Evolutionary conservation across 2,113 vertebrate species (phyloP), one percentile per base, ranked within the genome.

Genomic region (Coreoperca whiteheadi): DNA sequence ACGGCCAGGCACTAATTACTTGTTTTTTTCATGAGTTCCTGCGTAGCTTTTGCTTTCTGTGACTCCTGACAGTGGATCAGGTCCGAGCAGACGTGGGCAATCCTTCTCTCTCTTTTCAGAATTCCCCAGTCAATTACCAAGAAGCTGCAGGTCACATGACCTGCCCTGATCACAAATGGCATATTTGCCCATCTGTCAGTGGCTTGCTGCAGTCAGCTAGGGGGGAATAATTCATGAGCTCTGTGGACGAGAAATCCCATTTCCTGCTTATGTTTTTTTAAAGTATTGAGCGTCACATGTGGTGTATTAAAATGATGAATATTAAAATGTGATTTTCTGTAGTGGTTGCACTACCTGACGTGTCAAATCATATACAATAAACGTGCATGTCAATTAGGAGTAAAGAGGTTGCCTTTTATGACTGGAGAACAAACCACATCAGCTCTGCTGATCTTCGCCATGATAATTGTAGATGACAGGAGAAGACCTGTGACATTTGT

Each of bases 111-210:
- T 11, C 7, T 79, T 74, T 43, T 51, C 32, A 53, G 34, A 82
- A 79, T 72, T 41, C 71, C 56, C 61, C 54, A 73, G 79, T 88
- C 50, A 79, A 57, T 81, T 75, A 74, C 59, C 23, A 79, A 83
- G 79, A 85, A 79, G 74, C 70, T 64, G 63, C 54, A 61, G 79
- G 76, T 89, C 91, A 89, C 74, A 65, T 65, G 76, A 68, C 71
- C 71, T 73, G 61, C 63, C 70, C 37, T 84, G 70, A 78, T 89
- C 70, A 84, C 83, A 84, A 84, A 90, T 72, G 46, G 64, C 86
- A 78, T 86, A 79, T 82, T 74, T 77, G 61, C 73, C 93, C 87
- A 87, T 89, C 77, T 91, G 84, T 90, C 89, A 74, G 59, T 69
- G 28, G 66, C 67, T 75, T 46, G 16, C 59, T 59, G 18, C 32